Percentiles rank a stretch among this genome's conserved stretches.
Evolutionary conservation across 1,140 invertebrate species (phyloP).

Genomic region (Dufourea novaeangliae): DNA sequence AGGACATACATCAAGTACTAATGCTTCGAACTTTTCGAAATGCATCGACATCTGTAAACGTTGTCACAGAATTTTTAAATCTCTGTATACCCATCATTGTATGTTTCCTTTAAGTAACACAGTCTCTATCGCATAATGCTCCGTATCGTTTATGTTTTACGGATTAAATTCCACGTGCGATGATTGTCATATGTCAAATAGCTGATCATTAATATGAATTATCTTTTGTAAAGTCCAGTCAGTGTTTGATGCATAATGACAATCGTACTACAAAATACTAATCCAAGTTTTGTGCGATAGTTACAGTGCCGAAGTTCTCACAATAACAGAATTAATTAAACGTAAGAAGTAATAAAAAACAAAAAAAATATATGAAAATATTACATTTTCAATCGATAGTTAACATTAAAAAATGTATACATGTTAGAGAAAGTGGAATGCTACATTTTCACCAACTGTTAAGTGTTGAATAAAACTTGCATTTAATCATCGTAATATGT

Average conservation of each 20-base stretch:
- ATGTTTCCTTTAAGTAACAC: conserved; percentile 12
- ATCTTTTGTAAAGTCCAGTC: conserved; percentile 19
- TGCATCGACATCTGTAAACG: neutral
- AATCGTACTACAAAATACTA: conserved; percentile 23
- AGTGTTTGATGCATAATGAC: conserved; percentile 8
- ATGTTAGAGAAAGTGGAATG: conserved; percentile 8
- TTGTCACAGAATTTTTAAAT: neutral
- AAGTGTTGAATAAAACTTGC: conserved; percentile 30
- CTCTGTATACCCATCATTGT: neutral
- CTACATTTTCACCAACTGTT: conserved; percentile 43
- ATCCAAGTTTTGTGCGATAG: conserved; percentile 9
- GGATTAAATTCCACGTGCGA: conserved; percentile 1
- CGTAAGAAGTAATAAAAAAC: conserved; percentile 46
- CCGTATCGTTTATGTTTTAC: neutral
- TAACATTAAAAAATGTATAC: conserved; percentile 26
- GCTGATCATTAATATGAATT: conserved; percentile 5
- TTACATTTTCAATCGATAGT: conserved; percentile 18
- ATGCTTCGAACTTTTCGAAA: neutral
- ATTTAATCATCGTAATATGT: conserved; percentile 21
- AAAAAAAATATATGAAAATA: conserved; percentile 31
- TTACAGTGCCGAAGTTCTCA: neutral
- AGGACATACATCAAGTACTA: conserved; percentile 7
- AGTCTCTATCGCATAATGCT: conserved; percentile 12
- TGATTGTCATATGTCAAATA: conserved; percentile 26
- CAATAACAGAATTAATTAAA: conserved; percentile 40